Evolutionary conservation across 2,797 vertebrate genomes (phyloP).

Genomic region (Tapera naevia): DNA sequence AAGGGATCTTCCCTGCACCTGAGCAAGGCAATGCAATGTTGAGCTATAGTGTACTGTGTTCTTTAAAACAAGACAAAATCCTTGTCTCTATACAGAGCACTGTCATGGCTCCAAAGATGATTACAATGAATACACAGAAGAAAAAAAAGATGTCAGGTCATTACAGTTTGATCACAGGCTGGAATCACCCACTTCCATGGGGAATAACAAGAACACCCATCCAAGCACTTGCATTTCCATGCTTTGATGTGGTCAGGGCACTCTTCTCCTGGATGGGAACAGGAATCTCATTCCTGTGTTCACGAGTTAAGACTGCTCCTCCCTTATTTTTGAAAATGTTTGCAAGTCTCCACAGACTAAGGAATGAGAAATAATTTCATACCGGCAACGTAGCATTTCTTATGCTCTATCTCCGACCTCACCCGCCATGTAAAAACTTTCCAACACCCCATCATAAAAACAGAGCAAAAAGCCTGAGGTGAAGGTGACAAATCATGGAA

Average conservation of each 20-base stretch:
- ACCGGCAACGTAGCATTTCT: not conserved
- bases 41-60: not conserved
- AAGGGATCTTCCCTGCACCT: not conserved
- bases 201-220: not conserved
- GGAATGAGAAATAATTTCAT: not conserved
- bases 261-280: not conserved
- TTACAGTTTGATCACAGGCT: not conserved
- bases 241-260: not conserved
- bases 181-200: not conserved
- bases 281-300: not conserved
- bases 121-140: not conserved
- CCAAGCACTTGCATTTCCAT: not conserved
- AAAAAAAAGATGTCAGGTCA: not conserved
- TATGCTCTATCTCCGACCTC: not conserved
- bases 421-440: not conserved
- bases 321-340: not conserved
- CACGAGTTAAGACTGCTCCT: not conserved
- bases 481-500: rapidly evolving
- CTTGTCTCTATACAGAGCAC: not conserved
- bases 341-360: not conserved
- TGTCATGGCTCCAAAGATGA: not conserved
- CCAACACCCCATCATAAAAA: not conserved
- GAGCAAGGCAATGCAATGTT: not conserved
- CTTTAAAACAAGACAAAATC: not conserved
- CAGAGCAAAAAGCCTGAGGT: not conserved